Conservation (phyloP, 2,888 invertebrate species). For the Ornithoptera priamus region DNA sequence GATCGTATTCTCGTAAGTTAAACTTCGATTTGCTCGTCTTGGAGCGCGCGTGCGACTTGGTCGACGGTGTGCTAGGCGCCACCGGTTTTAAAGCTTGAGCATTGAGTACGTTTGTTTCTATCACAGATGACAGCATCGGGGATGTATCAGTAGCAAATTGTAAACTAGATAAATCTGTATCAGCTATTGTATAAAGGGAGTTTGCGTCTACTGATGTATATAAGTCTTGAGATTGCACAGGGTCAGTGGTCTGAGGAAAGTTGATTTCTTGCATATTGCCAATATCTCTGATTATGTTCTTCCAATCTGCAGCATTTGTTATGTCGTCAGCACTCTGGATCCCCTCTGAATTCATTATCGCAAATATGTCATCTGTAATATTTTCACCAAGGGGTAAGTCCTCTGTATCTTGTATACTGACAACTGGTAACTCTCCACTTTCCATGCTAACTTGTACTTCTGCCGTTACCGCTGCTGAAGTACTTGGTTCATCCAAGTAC, state of each 20-base stretch:
- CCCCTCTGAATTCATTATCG: conserved; percentile 76
- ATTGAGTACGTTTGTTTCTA: conserved; percentile 47
- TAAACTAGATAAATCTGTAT: conserved; percentile 58
- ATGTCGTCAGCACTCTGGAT: conserved; percentile 75
- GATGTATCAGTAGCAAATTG: conserved; percentile 65
- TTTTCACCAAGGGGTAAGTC: conserved; percentile 72
- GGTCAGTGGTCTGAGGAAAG: conserved; percentile 61
- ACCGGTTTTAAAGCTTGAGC: conserved; percentile 49
- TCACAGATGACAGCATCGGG: conserved; percentile 53
- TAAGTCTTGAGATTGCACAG: conserved; percentile 56
- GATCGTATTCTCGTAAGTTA: conserved; percentile 86
- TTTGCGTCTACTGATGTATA: conserved; percentile 55
- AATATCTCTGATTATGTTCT: conserved; percentile 74
- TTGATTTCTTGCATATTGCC: conserved; percentile 73
- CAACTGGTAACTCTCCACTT: conserved; percentile 72
- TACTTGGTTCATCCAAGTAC: conserved; percentile 62
- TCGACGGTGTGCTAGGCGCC: conserved; percentile 49
- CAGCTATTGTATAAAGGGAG: conserved; percentile 55
- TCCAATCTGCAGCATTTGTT: conserved; percentile 73
- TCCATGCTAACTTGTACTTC: conserved; percentile 73
- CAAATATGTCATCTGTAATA: conserved; percentile 74
- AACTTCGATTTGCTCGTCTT: conserved; percentile 70
- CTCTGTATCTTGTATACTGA: conserved; percentile 76
- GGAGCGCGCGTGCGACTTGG: conserved; percentile 52
- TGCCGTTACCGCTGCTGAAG: conserved; percentile 54